Evolutionary conservation across 2,797 vertebrate species (phyloP), one percentile per base, ranked within the genome.

Genomic region (Urosaurus nigricauda): DNA sequence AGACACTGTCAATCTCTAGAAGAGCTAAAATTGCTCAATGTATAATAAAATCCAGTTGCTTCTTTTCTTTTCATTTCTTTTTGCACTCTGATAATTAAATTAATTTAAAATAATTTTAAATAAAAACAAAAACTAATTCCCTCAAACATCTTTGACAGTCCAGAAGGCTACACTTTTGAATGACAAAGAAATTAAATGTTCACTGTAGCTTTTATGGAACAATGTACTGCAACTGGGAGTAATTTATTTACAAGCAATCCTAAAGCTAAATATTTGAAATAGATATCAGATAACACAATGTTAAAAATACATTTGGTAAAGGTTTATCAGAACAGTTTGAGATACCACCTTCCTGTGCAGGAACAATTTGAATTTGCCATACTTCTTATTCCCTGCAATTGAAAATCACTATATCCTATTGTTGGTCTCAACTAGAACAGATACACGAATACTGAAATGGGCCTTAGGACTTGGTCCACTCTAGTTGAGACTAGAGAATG

Each of bases 21-120:
- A 91, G 90, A 86, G 89, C 94, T 92, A 93, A 95, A 93, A 94
- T 90, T 90, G 92, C 93, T 94, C 92, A 92, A 92, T 94, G 92
- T 95, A 95, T 93, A 94, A 94, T 90, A 21, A 14, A 80, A 80
- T 65, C 89, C 63, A 85, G 91, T 92, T 93, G 87, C 90, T 79
- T 0, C 13, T 83, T n/a, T 70, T 78, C n/a, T n/a, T n/a, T n/a
- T n/a, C n/a, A n/a, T n/a, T 47, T 24, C 1, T 65, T 80, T 56
- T 32, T 1, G 0, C 91, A 68, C 83, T 88, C 65, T 77, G 16
- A 73, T 56, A 82, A 71, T 12, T 60, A 65, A 65, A 77, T 51
- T 77, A 24, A 74, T 80, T 75, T 63, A 75, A 63, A 47, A 81
- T 51, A 37, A 40, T 86, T 65, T 58, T 51, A 80, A 77, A 56